Conservation (phyloP, 2,797 vertebrate genomes). For the Phylloscopus collybita region DNA sequence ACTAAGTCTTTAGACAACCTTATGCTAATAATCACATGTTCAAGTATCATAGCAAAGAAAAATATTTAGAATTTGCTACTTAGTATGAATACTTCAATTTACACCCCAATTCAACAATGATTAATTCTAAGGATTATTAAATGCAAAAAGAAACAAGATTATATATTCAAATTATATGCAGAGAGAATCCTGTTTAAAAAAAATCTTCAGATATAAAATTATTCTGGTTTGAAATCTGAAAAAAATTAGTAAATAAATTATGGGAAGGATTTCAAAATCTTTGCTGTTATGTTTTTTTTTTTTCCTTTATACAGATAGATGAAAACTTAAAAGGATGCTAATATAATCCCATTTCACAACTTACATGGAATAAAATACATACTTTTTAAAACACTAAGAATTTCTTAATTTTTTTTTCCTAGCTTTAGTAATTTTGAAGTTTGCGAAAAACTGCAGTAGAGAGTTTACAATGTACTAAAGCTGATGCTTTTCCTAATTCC, state of each 20-base stretch:
- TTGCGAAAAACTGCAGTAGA: background rate
- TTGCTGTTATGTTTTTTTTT: background rate
- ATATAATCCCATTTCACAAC: background rate
- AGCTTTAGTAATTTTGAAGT: background rate
- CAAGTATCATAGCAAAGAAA: background rate
- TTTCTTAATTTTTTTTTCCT: background rate
- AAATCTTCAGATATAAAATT: background rate
- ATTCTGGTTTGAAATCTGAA: background rate
- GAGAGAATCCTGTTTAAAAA: background rate
- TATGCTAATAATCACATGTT: background rate
- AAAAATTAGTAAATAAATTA: background rate
- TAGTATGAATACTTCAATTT: background rate
- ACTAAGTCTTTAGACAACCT: background rate
- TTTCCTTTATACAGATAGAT: background rate
- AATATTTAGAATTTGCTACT: background rate
- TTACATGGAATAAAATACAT: background rate
- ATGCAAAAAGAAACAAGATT: accelerated
- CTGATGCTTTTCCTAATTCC: background rate
- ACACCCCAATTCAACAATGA: background rate
- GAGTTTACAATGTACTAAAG: background rate
- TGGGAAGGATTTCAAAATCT: background rate
- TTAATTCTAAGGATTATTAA: background rate
- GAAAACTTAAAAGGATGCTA: background rate
- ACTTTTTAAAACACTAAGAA: background rate
- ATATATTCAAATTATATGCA: background rate